A percentile compares a stretch with the other conserved stretches of the same genome.
phyloP scores from a whole-genome alignment of 2,113 vertebrate species.

The Macaca mulatta region DNA sequence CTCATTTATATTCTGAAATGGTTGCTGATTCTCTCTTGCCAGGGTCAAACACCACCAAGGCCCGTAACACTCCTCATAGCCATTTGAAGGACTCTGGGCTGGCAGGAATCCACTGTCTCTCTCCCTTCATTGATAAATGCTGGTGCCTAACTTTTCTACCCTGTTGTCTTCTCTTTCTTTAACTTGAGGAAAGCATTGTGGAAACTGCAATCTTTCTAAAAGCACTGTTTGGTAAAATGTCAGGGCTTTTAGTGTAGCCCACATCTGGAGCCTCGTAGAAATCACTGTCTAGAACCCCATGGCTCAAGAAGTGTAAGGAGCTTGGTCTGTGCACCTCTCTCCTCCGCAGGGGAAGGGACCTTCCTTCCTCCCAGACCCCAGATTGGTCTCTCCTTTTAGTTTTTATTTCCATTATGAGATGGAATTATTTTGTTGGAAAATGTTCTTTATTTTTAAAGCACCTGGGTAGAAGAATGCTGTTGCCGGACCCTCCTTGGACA shows the following conservation, averaged over 20 bases:
- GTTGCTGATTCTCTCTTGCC: background rate
- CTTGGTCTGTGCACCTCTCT: background rate
- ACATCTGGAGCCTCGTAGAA: background rate
- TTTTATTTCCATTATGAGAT: background rate
- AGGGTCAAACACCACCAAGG: accelerated
- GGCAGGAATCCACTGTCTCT: background rate
- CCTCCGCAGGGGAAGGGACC: accelerated
- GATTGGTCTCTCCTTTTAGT: accelerated
- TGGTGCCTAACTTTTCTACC: background rate
- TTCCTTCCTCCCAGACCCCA: background rate
- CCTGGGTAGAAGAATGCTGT: background rate
- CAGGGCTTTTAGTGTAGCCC: background rate
- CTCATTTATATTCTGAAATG: background rate
- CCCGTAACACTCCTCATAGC: background rate
- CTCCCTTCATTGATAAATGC: background rate
- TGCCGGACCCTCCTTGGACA: background rate
- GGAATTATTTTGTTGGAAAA: background rate
- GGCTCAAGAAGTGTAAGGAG: background rate
- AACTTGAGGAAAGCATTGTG: background rate
- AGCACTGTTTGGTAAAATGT: background rate
- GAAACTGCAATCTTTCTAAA: background rate
- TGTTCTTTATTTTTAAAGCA: background rate
- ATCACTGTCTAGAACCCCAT: background rate
- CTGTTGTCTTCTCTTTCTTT: background rate
- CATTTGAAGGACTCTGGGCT: background rate